Evolutionary conservation across 2,797 vertebrate genomes (phyloP).

Genomic region (Bovichtus variegatus): DNA sequence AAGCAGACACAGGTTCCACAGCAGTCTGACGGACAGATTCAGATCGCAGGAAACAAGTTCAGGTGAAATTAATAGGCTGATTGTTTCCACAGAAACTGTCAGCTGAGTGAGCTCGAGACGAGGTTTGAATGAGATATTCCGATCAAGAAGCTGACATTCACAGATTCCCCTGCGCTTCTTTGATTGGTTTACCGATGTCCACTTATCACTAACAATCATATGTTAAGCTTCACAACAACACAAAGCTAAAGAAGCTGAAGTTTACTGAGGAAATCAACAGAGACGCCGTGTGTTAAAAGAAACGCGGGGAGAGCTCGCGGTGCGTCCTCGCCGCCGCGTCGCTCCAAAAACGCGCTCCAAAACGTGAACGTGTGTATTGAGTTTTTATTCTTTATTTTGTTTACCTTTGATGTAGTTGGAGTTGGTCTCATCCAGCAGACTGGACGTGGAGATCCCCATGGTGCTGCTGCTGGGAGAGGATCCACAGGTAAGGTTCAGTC

Average conservation of each 20-base stretch:
- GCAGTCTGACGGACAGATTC: not conserved
- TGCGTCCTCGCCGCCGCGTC: conserved; percentile 8
- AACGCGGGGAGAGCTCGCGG: not conserved
- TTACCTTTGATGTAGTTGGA: conserved; percentile 89
- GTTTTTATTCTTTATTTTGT: not conserved
- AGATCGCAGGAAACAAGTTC: not conserved
- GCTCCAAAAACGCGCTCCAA: not conserved
- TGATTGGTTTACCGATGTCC: not conserved
- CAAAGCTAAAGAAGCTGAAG: not conserved
- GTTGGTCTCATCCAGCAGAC: conserved; percentile 88
- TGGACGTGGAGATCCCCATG: conserved; percentile 90
- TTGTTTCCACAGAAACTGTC: not conserved
- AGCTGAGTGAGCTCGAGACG: not conserved
- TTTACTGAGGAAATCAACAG: not conserved
- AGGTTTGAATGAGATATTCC: not conserved
- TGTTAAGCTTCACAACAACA: not conserved
- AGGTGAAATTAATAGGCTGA: not conserved
- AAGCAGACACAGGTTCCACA: conserved; percentile 28
- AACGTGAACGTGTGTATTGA: not conserved
- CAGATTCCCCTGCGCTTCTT: not conserved
- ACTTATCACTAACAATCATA: not conserved
- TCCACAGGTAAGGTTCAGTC: conserved; percentile 58
- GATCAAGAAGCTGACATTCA: too few relatives aligned
- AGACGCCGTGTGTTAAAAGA: not conserved
- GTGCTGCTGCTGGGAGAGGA: conserved; percentile 38